Percentiles rank a stretch among this genome's conserved stretches.
Evolutionary conservation across 1,140 invertebrate genomes (phyloP).

Genomic region (Cotesia vestalis): DNA sequence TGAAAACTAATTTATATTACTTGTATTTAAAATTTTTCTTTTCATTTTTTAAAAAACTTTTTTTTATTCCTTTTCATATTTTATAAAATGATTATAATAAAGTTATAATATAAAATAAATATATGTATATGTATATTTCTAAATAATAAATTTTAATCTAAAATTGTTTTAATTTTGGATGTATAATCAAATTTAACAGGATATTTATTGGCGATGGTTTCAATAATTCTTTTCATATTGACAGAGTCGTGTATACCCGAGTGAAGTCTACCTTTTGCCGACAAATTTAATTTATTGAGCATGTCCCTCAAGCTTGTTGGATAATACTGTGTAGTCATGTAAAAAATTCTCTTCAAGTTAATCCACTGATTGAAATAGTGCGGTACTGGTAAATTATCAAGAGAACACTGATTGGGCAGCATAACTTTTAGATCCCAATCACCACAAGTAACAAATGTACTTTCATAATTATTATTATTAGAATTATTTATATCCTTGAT

Average conservation of each 20-base stretch:
- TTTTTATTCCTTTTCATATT: neutral
- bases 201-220: slow-evolving; percentile 41
- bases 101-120: too few species aligned
- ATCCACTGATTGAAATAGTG: slow-evolving; percentile 70
- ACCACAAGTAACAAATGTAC: slow-evolving; percentile 71
- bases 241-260: slow-evolving; percentile 57
- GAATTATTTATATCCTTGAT: slow-evolving; percentile 39
- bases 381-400: slow-evolving; percentile 62
- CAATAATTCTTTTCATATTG: slow-evolving; percentile 56
- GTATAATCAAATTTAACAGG: slow-evolving; percentile 51
- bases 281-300: slow-evolving; percentile 48
- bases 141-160: slow-evolving; percentile 13
- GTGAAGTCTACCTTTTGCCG: slow-evolving; percentile 53
- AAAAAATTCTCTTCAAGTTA: slow-evolving; percentile 68
- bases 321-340: slow-evolving; percentile 46
- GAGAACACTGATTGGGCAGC: slow-evolving; percentile 68
- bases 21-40: slow-evolving; percentile 1
- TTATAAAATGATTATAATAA: too few species aligned
- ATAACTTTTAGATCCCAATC: slow-evolving; percentile 74
- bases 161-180: slow-evolving; percentile 20
- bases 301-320: slow-evolving; percentile 56
- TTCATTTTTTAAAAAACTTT: slow-evolving; percentile 1
- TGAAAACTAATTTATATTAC: neutral
- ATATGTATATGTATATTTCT: too few species aligned
- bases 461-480: slow-evolving; percentile 32